Evolutionary conservation across 2,113 vertebrate genomes (phyloP), one percentile per base, ranked within the genome.

Genomic region (Rhabdomys dilectus): DNA sequence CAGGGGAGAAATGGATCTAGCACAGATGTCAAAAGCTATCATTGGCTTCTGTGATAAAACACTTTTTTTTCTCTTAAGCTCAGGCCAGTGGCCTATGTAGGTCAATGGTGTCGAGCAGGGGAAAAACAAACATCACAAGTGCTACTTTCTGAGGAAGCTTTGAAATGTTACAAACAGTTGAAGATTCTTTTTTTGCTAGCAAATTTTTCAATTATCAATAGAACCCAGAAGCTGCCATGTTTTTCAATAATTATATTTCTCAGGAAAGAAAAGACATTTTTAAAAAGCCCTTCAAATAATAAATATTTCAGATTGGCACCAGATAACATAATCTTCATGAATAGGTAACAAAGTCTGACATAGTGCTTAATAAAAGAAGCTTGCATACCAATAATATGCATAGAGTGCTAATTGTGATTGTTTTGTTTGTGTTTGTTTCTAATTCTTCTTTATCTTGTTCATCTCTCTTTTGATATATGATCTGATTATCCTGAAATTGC

Each of bases 1-100:
- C 8, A 0, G 97, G 97, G 96, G 97, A 80, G 82, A 97, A 96
- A n/a, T 97, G 21, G 97, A 96, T 95, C 72, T 84, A 96, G 87
- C 76, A 95, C 88, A 82, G 93, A 88, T 91, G 94, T 4, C 42
- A 97, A 93, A 97, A 72, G 34, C 90, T 93, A 95, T 97, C 96
- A 97, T 89, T 97, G 96, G 86, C 66, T 95, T 91, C 58, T 93
- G 88, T 60, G 78, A 97, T 88, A 90, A 60, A 68, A 78, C 45
- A 26, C 4, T 21, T 75, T 94, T 96, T 93, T 93, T 72, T 15
- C 0, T 19, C 58, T 89, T 7, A 21, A 80, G 68, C 56, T 48
- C 82, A 81, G 73, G 75, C 53, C 91, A 97, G 60, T 88, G 86
- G 64, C 82, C 94, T 97, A 95, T 96, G 70, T 95, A 97, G 97